Base-by-base conservation (phyloP, 2,113 vertebrate genomes). In the Zootoca vivipara region DNA sequence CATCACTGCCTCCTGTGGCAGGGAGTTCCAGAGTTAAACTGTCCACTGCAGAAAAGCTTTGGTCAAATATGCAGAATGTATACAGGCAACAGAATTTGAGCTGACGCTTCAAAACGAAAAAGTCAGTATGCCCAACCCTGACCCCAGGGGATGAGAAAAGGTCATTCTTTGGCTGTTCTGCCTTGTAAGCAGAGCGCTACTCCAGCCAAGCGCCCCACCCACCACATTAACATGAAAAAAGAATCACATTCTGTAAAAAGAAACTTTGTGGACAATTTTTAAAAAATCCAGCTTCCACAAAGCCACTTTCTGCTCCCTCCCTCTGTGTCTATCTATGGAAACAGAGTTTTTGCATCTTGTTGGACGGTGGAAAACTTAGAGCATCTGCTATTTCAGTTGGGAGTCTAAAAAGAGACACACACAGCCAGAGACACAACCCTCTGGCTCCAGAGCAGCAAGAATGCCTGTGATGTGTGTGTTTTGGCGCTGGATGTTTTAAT, bases 381-480 rank as follows among this genome's bases (percentile, higher is more conserved):
- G 85, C 3, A 12, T 35, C 81, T 35, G 80, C n/a, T 30, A 40
- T 52, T 81, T 65, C 24, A 40, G 52, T 52, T 16, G 5, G 24
- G 56, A 58, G 58, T 73, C 83, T 85, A 81, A 89, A 81, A 81
- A 38, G n/a, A 75, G 38, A 65, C 5, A 4, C 7, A 2, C 9
- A 52, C 28, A 62, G 18, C 33, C 38, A 52, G 73, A 58, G 52
- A 30, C 52, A 1, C 4, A 4, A 3, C 9, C n/a, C 78, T 5
- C 9, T 28, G 7, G 38, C 42, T 85, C 7, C 18, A 30, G 6
- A 38, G 62, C 28, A 62, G 67, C 62, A 7, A n/a, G n/a, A n/a
- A 24, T 35, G 58, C 75, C 82, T 85, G 24, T 85, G 89, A 87
- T 85, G 86, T 87, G 85, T 84, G 77, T 16, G 1, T 35, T 26